Evolutionary conservation across 1,140 invertebrate species (phyloP), one percentile per base, ranked within the genome.

Genomic region (Tetramorium simillimum): DNA sequence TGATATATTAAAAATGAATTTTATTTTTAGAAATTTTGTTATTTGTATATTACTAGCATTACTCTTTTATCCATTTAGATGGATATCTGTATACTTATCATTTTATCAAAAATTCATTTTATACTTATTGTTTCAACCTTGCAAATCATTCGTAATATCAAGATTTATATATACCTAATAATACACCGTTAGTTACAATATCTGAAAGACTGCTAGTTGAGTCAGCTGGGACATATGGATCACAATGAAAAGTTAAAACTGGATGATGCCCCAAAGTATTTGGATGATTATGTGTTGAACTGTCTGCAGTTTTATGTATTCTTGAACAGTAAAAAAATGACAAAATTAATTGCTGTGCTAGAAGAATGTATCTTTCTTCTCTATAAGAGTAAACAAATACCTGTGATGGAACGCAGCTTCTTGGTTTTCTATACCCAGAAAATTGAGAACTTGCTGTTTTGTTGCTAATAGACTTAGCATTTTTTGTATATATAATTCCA

Each of bases 401-500:
- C 93, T 92, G 82, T 92, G 94, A 51, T 93, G 88, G 62, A 88
- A 90, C 43, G 58, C 73, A 9, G 89, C 14, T 78, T 86, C 67
- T 76, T 86, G 80, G 63, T 80, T 91, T 86, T 94, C 93, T 70
- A 95, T 94, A 18, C 95, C 95, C 53, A 95, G 82, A 90, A 95
- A 95, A 88, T 95, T 95, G n/a, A 95, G 89, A 60, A 95, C 94
- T 80, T 95, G 95, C 76, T 95, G 94, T 84, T 94, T 95, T 24
- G 95, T 94, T 49, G 90, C 91, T 60, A 95, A 91, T 67, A 95
- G 87, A 70, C 92, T 93, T 37, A 96, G 87, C 94, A 96, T 95
- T 89, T 95, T 96, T 90, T 97, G 96, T 40, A 97, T 93, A 88
- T 97, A 97, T 58, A 92, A 86, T 91, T 97, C 96, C 62, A 97